phyloP scores from a whole-genome alignment of 1,140 invertebrate species.

The Drusus annulatus region DNA sequence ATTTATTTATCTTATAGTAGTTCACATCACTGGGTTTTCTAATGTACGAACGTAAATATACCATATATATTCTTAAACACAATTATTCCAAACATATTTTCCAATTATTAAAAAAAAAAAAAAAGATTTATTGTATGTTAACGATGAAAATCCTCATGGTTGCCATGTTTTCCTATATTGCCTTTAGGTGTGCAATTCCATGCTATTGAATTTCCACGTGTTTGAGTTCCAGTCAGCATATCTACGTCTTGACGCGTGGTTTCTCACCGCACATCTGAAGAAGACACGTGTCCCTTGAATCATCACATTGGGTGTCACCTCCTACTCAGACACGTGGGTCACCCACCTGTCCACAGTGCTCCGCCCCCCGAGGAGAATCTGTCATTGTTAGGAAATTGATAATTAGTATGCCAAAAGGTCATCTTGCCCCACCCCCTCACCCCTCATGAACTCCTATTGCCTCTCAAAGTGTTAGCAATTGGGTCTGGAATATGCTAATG shows the following conservation, averaged over 20 bases:
- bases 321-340: neutral
- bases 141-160: too few species aligned
- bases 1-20: too few species aligned
- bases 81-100: too few species aligned
- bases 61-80: too few species aligned
- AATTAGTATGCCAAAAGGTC: constrained; percentile 57
- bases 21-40: too few species aligned
- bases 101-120: too few species aligned
- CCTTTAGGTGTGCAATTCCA: too few species aligned
- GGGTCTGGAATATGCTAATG: constrained; percentile 5
- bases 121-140: too few species aligned
- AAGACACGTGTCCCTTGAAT: constrained; percentile 6
- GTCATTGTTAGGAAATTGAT: constrained; percentile 51
- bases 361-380: constrained; percentile 8
- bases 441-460: constrained; percentile 27
- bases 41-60: too few species aligned
- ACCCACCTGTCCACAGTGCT: constrained; percentile 27
- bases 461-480: constrained; percentile 11
- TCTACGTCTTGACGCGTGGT: constrained; percentile 10
- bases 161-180: too few species aligned
- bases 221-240: too few species aligned
- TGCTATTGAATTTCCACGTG: too few species aligned
- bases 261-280: constrained; percentile 14
- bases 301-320: neutral
- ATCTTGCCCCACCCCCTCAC: constrained; percentile 19